Conservation (phyloP, 2,113 vertebrate genomes). For the Centrocercus urophasianus region DNA sequence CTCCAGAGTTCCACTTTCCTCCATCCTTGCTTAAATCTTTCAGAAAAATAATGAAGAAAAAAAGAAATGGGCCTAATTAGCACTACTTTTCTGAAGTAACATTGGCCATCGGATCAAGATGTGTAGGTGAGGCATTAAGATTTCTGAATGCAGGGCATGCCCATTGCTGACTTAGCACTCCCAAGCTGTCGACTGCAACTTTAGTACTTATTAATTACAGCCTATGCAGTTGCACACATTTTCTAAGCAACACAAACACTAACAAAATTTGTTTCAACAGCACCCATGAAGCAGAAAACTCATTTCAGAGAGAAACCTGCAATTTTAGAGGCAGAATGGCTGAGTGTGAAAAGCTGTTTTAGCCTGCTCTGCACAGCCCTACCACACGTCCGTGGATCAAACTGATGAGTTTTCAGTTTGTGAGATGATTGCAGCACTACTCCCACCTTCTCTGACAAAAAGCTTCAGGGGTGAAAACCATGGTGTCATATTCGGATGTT, state of each 20-base stretch:
- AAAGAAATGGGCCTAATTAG: background rate
- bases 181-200: background rate
- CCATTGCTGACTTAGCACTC: background rate
- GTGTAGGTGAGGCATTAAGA: background rate
- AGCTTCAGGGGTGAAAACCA: constrained; percentile 7
- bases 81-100: background rate
- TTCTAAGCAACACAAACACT: background rate
- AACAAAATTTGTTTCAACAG: background rate
- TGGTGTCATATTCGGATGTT: background rate
- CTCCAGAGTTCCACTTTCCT: background rate
- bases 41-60: background rate
- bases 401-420: background rate
- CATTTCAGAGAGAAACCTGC: background rate
- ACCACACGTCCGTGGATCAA: background rate
- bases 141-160: background rate
- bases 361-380: background rate
- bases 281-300: background rate
- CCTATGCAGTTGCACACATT: background rate
- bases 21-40: background rate
- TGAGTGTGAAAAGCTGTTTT: background rate
- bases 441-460: background rate
- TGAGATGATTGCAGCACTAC: background rate
- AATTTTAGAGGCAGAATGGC: background rate
- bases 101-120: background rate
- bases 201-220: background rate